Conservation (phyloP, 2,797 vertebrate species). For the Calcarius lapponicus region DNA sequence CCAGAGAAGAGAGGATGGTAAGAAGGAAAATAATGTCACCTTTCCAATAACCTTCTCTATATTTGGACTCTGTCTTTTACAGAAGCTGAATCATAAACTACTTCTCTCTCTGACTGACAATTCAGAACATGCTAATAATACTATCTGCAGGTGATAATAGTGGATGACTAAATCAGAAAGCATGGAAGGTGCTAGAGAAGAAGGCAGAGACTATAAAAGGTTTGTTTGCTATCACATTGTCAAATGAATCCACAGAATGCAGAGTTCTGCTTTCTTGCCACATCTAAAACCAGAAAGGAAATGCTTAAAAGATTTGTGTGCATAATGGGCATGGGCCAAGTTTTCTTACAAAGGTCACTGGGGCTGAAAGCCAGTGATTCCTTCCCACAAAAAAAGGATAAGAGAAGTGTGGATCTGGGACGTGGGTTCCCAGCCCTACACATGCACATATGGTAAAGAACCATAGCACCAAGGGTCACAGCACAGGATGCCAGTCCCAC, state of each 20-base stretch:
- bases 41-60: constrained; percentile 16
- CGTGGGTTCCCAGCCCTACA: not conserved
- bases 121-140: not conserved
- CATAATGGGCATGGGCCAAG: not conserved
- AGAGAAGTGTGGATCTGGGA: not conserved
- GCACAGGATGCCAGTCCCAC: not conserved
- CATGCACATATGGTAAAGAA: not conserved
- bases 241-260: not conserved
- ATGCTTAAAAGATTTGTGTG: not conserved
- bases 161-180: not conserved
- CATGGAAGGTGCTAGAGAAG: not conserved
- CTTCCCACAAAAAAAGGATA: not conserved
- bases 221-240: not conserved
- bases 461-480: not conserved
- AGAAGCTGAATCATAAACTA: constrained; percentile 18
- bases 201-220: not conserved
- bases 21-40: not conserved
- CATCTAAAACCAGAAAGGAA: not conserved
- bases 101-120: not conserved
- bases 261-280: not conserved
- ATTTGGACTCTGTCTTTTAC: constrained; percentile 13
- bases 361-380: not conserved
- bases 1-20: not conserved
- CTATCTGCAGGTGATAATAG: not conserved
- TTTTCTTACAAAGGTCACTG: not conserved